phyloP scores from a whole-genome alignment of 35 echinoderm and acorn worm genomes.

The Heliocidaris tuberculata region DNA sequence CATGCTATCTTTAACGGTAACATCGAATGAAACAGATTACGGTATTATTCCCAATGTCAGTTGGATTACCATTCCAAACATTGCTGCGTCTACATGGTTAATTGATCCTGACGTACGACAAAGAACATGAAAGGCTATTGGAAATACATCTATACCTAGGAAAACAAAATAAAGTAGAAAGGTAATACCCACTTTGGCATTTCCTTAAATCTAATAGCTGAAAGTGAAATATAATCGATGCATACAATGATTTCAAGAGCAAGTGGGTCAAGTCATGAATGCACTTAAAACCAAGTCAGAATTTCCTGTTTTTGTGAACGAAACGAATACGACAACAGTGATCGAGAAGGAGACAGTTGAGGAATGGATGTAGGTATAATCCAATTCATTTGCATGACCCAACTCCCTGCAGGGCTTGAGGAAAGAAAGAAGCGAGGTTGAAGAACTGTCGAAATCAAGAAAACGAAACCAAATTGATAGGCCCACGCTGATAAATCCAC shows the following conservation, averaged over 20 bases:
- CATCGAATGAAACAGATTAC: background rate
- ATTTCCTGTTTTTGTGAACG: background rate
- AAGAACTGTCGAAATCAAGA: background rate
- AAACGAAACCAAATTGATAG: background rate
- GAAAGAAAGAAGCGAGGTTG: background rate
- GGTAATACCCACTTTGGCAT: background rate
- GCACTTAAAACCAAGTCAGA: background rate
- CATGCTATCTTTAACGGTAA: background rate
- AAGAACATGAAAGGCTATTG: background rate
- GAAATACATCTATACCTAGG: background rate
- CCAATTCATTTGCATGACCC: background rate
- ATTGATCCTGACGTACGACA: background rate
- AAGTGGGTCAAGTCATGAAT: background rate
- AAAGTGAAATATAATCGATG: background rate
- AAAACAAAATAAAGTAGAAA: background rate
- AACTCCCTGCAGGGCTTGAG: background rate
- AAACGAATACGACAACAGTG: background rate
- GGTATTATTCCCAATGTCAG: background rate
- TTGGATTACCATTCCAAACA: background rate
- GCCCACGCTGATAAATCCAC: background rate
- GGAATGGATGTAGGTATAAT: background rate
- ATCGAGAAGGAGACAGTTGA: background rate
- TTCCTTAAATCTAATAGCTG: background rate
- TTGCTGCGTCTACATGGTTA: background rate
- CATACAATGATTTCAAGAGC: background rate